Conservation (phyloP, 2,797 vertebrate species). For the Cottoperca gobio region DNA sequence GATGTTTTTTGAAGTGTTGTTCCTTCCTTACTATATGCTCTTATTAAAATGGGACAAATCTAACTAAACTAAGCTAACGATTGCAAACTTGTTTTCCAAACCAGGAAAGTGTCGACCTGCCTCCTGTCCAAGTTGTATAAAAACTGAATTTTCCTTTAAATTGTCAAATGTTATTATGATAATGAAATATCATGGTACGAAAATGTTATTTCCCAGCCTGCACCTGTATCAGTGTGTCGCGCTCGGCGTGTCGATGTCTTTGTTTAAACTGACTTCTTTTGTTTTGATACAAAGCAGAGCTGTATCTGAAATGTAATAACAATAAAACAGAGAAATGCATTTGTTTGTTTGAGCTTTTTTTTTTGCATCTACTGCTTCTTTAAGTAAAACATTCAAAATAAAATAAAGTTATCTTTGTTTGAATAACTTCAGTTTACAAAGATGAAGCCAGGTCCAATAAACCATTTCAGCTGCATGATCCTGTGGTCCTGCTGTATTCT, state of each 20-base stretch:
- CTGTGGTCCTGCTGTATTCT: too few relatives aligned
- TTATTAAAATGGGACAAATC: not conserved
- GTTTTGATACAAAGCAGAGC: conserved; percentile 59
- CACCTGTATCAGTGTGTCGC: conserved; percentile 92
- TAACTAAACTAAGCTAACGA: not conserved
- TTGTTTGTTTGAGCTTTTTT: conserved; percentile 12
- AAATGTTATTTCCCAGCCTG: conserved; percentile 78
- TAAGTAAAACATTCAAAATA: too few relatives aligned
- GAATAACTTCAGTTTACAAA: not conserved
- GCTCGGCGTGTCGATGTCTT: conserved; percentile 84
- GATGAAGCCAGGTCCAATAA: not conserved
- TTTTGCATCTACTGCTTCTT: too few relatives aligned
- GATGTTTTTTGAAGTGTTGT: not conserved
- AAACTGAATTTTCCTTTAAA: conserved; percentile 35
- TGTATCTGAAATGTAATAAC: conserved; percentile 44
- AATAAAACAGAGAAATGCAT: conserved; percentile 25
- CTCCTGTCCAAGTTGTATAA: not conserved
- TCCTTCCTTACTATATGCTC: not conserved
- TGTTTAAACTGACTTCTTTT: conserved; percentile 47
- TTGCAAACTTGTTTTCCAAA: not conserved
- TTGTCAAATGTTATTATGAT: conserved; percentile 45
- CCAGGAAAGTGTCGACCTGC: not conserved
- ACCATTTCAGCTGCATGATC: too few relatives aligned
- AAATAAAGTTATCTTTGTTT: not conserved
- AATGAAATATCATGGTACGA: conserved; percentile 36